Base-by-base conservation (phyloP, 2,888 invertebrate genomes). In the Andrena camellia region DNA sequence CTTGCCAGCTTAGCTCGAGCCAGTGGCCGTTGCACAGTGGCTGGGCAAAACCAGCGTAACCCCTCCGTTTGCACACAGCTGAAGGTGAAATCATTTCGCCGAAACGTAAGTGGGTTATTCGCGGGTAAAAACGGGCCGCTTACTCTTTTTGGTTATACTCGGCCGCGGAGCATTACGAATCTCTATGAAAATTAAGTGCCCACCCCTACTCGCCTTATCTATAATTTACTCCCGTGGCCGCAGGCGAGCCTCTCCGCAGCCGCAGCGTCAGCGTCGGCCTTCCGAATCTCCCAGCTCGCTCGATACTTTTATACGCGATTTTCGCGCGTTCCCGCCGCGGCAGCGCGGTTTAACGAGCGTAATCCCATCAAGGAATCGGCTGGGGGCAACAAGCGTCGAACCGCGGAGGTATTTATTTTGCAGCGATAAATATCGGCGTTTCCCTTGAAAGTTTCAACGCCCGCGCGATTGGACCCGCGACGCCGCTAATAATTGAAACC, bases 181-280 rank as follows among this genome's bases (percentile, higher is more conserved):
- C 78, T 75, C 72, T 77, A 73, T 72, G 84, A 82, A 84, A 88
- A 82, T 88, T 86, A 88, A 88, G 74, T 74, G 60, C 75, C 42
- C 68, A 33, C 33, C 64, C 74, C 67, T 68, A 57, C 54, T 71
- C 57, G 64, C 64, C 76, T 82, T 84, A 82, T 77, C 72, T 84
- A 77, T 82, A 86, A 87, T 87, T 84, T 78, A 69, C 73, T 63
- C 76, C 50, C 62, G 50, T 20, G 33, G 31, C 10, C 23, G 57
- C 23, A 17, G 42, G 42, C 57, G 26, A 57, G 57, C 7, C 52
- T 52, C 52, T 52, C 52, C n/a, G 52, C 4, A 57, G 26, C 57
- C 10, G 57, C 42, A 57, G 10, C 57, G 57, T 26, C 23, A 10
- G 23, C 67, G 67, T 29, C 50, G 29, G 50, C 31, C 67, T 31